phyloP scores from a whole-genome alignment of 1,140 invertebrate species.

The Globodera ellingtonae region DNA sequence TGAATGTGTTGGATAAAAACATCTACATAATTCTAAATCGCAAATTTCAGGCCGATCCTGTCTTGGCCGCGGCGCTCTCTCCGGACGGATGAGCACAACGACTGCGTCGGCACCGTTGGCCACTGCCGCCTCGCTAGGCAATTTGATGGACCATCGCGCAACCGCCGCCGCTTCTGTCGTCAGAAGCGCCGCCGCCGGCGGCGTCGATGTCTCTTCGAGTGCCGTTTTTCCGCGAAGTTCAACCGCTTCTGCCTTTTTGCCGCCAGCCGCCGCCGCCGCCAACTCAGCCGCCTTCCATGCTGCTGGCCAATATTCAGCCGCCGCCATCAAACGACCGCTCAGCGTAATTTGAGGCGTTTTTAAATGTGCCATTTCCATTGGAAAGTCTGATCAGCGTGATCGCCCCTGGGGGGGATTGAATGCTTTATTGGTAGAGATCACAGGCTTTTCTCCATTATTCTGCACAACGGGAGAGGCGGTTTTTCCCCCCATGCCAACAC shows the following conservation, averaged over 20 bases:
- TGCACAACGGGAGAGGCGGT: too few species aligned
- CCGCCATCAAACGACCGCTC: background rate
- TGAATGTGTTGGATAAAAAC: too few species aligned
- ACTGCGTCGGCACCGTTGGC: background rate
- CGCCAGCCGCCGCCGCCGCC: too few species aligned
- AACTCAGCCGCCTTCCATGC: background rate
- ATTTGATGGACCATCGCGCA: background rate
- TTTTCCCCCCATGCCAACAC: too few species aligned
- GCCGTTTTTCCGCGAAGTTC: background rate
- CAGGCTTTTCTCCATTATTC: too few species aligned
- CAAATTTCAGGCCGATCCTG: too few species aligned
- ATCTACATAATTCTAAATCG: too few species aligned
- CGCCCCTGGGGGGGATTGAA: too few species aligned
- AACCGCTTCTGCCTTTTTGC: background rate
- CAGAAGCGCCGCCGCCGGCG: background rate
- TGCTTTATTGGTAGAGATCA: too few species aligned
- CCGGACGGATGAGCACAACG: background rate
- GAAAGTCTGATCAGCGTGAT: too few species aligned
- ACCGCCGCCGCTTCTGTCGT: background rate
- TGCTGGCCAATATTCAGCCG: background rate
- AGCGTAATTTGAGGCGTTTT: background rate
- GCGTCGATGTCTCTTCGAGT: background rate
- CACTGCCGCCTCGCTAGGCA: background rate
- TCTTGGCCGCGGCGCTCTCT: too few species aligned
- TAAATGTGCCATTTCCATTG: too few species aligned